A percentile compares a stretch with the other conserved stretches of the same genome.
These are phyloP conservation scores for Lasioglossum zephyrum DNA, from an alignment of 2,888 invertebrate species.

Conservation along the genomic window DNA sequence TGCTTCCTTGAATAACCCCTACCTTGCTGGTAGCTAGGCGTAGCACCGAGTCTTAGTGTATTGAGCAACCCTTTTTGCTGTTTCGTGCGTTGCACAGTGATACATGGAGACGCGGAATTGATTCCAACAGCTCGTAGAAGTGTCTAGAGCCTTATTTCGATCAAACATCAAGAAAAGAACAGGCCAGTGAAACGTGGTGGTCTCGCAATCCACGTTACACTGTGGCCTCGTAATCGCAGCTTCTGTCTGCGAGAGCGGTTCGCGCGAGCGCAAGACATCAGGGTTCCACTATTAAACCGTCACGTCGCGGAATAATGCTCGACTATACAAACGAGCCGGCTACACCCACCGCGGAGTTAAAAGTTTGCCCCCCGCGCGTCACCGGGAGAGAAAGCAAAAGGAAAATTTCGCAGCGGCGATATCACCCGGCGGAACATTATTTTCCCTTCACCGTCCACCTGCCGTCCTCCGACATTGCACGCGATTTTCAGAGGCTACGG, in stretches of 20 bases:
- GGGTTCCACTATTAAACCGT: conserved; percentile 66
- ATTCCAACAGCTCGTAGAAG: background rate
- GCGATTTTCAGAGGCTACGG: conserved; percentile 69
- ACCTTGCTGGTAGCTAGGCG: too few relatives aligned
- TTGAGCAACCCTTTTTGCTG: too few relatives aligned
- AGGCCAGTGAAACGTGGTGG: conserved; percentile 12
- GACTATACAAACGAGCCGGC: conserved; percentile 64
- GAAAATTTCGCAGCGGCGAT: conserved; percentile 70
- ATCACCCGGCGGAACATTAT: conserved; percentile 69
- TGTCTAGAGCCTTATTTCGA: background rate
- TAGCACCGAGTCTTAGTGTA: too few relatives aligned
- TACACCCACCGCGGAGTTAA: conserved; percentile 68
- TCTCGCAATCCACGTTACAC: conserved; percentile 38
- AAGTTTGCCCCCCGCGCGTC: conserved; percentile 34
- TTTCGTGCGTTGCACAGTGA: too few relatives aligned
- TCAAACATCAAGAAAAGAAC: background rate
- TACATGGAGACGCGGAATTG: too few relatives aligned
- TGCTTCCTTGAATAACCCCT: background rate
- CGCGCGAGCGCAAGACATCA: conserved; percentile 58
- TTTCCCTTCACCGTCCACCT: conserved; percentile 73
- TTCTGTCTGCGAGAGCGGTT: conserved; percentile 43
- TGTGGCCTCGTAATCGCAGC: conserved; percentile 51
- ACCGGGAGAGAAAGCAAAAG: conserved; percentile 70
- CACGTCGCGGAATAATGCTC: conserved; percentile 69
- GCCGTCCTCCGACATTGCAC: conserved; percentile 70